Conservation (phyloP, 1,140 invertebrate species). For the Lysiphlebus fabarum region DNA sequence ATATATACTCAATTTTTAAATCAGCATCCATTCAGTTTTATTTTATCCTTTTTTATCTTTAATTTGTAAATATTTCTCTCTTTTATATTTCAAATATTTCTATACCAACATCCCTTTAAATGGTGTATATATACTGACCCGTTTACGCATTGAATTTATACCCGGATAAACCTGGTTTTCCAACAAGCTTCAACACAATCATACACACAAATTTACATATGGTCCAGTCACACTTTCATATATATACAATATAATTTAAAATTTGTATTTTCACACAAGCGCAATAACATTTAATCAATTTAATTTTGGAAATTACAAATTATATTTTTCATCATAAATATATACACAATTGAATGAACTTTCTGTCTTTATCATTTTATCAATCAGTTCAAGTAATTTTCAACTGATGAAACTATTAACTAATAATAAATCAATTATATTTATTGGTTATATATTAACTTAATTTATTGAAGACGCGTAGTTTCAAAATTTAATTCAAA, state of each 20-base stretch:
- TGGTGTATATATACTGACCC: not conserved
- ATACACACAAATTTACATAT: slow-evolving; percentile 11
- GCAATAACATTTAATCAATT: slow-evolving; percentile 8
- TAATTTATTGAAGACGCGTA: no score
- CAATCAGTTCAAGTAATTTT: not conserved
- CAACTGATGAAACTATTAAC: no score
- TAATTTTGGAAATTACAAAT: not conserved
- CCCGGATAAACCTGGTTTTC: slow-evolving; percentile 26
- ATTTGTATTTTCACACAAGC: slow-evolving; percentile 27
- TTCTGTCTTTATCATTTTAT: no score
- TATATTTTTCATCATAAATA: slow-evolving; percentile 20
- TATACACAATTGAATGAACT: no score
- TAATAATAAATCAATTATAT: no score
- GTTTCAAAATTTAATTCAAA: no score
- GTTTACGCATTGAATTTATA: slow-evolving; percentile 30
- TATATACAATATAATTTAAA: slow-evolving; percentile 23
- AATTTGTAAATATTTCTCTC: not conserved
- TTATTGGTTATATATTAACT: no score
- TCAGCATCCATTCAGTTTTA: not conserved
- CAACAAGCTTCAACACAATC: not conserved
- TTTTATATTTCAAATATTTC: slow-evolving; percentile 1
- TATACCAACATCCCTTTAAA: not conserved
- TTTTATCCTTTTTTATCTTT: slow-evolving; percentile 25
- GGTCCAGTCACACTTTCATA: slow-evolving; percentile 20
- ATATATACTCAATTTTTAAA: no score